A percentile compares a stretch with the other conserved stretches of the same genome.
These are phyloP conservation scores for Physocephala rufipes DNA, from an alignment of 2,888 invertebrate species.

Conservation along the genomic window DNA sequence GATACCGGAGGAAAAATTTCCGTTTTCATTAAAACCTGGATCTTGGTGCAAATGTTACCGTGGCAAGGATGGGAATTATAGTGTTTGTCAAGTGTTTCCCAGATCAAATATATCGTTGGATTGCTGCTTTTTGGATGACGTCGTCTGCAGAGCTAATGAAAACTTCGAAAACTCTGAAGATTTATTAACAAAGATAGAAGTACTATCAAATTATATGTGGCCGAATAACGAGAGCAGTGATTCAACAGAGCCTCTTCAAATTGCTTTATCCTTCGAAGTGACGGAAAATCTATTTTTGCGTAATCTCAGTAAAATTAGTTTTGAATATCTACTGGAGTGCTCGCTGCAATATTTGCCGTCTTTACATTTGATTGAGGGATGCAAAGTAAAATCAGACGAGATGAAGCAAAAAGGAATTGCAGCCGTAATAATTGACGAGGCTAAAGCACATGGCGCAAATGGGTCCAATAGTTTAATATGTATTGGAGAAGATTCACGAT, in stretches of 20 bases:
- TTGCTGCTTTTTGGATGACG: conserved; percentile 54
- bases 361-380: conserved; percentile 38
- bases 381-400: conserved; percentile 39
- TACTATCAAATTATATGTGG: not conserved
- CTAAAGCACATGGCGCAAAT: not conserved
- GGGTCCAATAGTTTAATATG: conserved; percentile 43
- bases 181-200: not conserved
- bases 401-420: conserved; percentile 50
- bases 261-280: conserved; percentile 37
- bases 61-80: conserved; percentile 25
- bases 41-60: conserved; percentile 51
- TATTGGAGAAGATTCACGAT: conserved; percentile 43
- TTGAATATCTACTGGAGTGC: conserved; percentile 33
- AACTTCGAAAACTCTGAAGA: not conserved
- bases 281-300: conserved; percentile 43
- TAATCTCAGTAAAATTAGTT: conserved; percentile 21
- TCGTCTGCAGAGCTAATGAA: conserved; percentile 45
- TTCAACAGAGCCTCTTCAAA: not conserved
- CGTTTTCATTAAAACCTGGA: conserved; percentile 31
- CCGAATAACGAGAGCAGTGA: not conserved
- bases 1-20: conserved; percentile 45
- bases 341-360: conserved; percentile 43
- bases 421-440: conserved; percentile 46
- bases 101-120: conserved; percentile 42
- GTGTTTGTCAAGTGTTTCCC: conserved; percentile 49